Base-by-base conservation (phyloP, 2,888 invertebrate species). In the Schrankia costaestrigalis region DNA sequence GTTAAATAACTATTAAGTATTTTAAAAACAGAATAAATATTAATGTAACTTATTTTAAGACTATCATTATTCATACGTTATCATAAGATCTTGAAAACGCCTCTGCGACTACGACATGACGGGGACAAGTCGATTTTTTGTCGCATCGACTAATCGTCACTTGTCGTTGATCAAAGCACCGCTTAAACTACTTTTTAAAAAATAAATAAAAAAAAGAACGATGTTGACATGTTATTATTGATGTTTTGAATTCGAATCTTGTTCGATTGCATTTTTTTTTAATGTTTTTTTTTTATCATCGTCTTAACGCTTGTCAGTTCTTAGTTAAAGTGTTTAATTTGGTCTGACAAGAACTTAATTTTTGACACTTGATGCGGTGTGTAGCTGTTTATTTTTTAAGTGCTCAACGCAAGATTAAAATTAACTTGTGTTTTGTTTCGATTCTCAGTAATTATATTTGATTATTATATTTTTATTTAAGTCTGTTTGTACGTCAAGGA, bases 61-160 rank as follows among this genome's bases (percentile, higher is more conserved):
- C 78, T 81, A 51, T 43, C 55, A 55, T 55, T 76, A 78, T 72
- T 78, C 73, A 74, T 67, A 52, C 50, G 46, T 73, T 82, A 81
- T 81, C 82, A 52, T 39, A 13, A 36, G 53, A 78, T 81, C 76
- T 63, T 57, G 53, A 63, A 71, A 63, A 64, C 71, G 66, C 65
- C 68, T 65, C 63, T 46, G 59, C 52, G 57, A 56, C 57, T 50
- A 51, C 64, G 57, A 78, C 77, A 78, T 70, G 81, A 80, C 83
- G 72, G 56, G 67, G 76, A 82, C 83, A 78, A 67, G 71, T 71
- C 69, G 63, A 64, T 61, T 75, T 79, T 79, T 78, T 78, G 75
- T 78, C 67, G 63, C 52, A 37, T 36, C 55, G 46, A 56, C 73
- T 82, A 79, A 83, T 84, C 81, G 81, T 72, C 81, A 81, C 81